Evolutionary conservation across 2,113 vertebrate genomes (phyloP), one percentile per base, ranked within the genome.

Genomic region (Neomonachus schauinslandi): DNA sequence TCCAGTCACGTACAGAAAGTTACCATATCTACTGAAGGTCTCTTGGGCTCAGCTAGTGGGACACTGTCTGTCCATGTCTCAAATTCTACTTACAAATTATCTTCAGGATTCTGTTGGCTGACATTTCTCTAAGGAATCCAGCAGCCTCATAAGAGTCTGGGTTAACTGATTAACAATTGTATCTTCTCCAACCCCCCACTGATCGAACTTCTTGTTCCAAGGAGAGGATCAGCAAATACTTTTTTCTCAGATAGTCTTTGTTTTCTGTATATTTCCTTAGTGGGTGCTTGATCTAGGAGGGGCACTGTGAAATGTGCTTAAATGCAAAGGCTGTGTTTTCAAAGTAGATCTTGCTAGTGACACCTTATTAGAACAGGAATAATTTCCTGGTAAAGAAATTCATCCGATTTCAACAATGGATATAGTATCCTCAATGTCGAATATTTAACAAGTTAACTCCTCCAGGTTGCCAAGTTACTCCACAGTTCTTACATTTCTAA

Each of bases 51-150:
- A 94, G 89, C 61, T 67, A 95, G 91, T 94, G 76, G 93, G 97
- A 96, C 7, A 97, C 96, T 89, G 96, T 82, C 95, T 97, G 94
- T 97, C 97, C 97, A 71, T 95, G 92, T 19, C 89, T 76, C 72
- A 97, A 95, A 98, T 97, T 98, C 92, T 89, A 94, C 92, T 94
- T 97, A 97, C 85, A 98, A 98, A 98, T 98, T 96, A 97, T 85
- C 81, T 80, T 90, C 96, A 97, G 67, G 53, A 87, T 87, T 79
- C 96, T 95, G 46, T 92, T 81, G 81, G 49, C 82, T 97, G 81
- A 87, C 28, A 91, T 28, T 92, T 95, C 97, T 91, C 82, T 89
- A 53, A 83, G 94, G 97, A 97, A 83, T 67, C 79, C 80, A 96
- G 31, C 28, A 98, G 87, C 28, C 0, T 31, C 53, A 81, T 74